phyloP scores from a whole-genome alignment of 2,797 vertebrate genomes.

The Malurus leucopterus region DNA sequence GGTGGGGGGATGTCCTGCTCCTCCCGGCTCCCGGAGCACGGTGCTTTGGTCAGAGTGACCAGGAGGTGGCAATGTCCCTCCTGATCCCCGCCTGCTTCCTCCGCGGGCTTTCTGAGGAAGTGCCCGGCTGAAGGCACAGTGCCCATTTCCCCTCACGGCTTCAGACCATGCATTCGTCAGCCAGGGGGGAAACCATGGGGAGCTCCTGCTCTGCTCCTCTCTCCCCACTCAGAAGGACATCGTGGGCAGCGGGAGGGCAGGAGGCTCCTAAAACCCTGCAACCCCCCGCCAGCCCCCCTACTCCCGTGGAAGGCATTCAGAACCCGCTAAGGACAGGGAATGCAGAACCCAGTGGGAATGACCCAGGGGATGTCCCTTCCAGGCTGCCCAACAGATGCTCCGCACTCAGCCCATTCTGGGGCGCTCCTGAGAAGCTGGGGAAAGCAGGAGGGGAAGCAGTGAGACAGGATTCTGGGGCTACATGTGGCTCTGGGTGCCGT shows the following conservation, averaged over 20 bases:
- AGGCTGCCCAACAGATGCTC: not conserved
- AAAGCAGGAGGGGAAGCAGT: not conserved
- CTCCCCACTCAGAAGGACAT: not conserved
- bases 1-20: not conserved
- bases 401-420: rapidly evolving
- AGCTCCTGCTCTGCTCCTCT: not conserved
- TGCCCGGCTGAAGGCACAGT: not conserved
- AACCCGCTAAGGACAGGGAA: not conserved
- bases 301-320: not conserved
- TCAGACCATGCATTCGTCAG: not conserved
- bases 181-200: not conserved
- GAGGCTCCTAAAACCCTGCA: not conserved
- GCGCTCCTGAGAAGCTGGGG: not conserved
- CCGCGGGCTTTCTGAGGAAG: rapidly evolving
- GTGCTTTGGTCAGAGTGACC: slow-evolving; percentile 35
- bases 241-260: rapidly evolving
- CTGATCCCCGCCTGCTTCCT: not conserved
- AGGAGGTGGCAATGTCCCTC: slow-evolving; percentile 54
- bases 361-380: not conserved
- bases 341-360: not conserved
- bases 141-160: not conserved
- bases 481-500: rapidly evolving
- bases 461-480: not conserved
- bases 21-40: not conserved
- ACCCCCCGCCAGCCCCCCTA: rapidly evolving